These are phyloP conservation scores for Platalea minor DNA, from an alignment of 2,797 vertebrate species.

Conservation along the genomic window DNA sequence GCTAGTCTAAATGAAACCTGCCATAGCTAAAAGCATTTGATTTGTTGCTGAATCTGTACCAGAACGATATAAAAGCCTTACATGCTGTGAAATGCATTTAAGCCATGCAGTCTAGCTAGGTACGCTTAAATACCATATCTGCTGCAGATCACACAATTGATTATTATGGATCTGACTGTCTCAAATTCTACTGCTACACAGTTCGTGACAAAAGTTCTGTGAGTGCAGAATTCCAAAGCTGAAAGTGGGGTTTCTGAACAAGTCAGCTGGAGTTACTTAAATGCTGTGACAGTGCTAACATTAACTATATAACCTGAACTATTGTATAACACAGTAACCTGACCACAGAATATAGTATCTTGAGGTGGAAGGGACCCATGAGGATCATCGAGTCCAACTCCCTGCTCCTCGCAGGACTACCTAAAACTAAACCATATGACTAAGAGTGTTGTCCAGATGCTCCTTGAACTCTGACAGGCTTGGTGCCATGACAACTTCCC, in stretches of 20 bases:
- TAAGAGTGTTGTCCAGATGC: background rate
- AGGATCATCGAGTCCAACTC: too few species aligned
- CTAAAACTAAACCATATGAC: background rate
- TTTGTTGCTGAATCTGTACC: background rate
- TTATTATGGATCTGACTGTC: background rate
- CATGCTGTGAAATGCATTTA: background rate
- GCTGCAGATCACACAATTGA: background rate
- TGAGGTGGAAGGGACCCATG: background rate
- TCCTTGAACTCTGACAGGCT: background rate
- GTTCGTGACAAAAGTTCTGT: background rate
- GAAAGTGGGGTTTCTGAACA: background rate
- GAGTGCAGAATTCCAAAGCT: background rate
- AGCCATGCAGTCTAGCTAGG: background rate
- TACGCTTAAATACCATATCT: background rate
- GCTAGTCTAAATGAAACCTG: background rate
- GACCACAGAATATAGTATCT: background rate
- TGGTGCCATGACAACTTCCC: background rate
- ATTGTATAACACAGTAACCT: background rate
- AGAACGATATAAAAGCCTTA: background rate
- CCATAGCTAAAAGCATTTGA: background rate
- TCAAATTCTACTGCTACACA: background rate
- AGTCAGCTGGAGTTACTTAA: slow-evolving; percentile 18
- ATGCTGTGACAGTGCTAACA: background rate
- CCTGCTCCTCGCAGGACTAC: background rate
- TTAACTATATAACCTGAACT: background rate